These are phyloP conservation scores for Folsomia manolachei DNA, from an alignment of 2,888 invertebrate species.

Conservation along the genomic window DNA sequence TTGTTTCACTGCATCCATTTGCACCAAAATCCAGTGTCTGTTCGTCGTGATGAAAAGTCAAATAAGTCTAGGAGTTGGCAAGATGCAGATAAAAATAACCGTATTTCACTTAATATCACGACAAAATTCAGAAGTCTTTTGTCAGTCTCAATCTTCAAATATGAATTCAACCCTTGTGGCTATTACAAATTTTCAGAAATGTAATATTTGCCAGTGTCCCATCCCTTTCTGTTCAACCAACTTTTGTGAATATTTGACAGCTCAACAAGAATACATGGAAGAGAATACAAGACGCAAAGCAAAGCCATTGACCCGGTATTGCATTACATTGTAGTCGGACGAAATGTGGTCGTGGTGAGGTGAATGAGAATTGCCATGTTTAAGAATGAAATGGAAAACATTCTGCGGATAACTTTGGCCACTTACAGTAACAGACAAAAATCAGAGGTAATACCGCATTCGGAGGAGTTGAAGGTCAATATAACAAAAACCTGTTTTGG, in stretches of 20 bases:
- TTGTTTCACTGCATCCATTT: too few species aligned
- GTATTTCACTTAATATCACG: neutral
- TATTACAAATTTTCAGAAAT: neutral
- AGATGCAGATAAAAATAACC: neutral
- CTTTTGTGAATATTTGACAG: neutral
- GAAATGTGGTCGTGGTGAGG: neutral
- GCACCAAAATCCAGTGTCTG: neutral
- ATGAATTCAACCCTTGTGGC: neutral
- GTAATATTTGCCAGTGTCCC: neutral
- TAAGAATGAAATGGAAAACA: neutral
- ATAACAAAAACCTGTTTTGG: neutral
- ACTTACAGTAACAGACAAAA: neutral
- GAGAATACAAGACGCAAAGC: neutral
- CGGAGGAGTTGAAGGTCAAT: neutral
- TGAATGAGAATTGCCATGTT: constrained; percentile 5
- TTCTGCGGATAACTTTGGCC: neutral
- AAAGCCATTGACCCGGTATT: constrained; percentile 1
- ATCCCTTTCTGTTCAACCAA: neutral
- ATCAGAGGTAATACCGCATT: too few species aligned
- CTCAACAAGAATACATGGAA: neutral
- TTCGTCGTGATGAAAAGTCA: neutral
- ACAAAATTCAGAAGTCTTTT: too few species aligned
- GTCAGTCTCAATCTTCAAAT: neutral
- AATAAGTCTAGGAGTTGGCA: neutral
- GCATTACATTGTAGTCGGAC: neutral